A percentile compares a stretch with the other conserved stretches of the same genome.
Conservation (phyloP, 2,888 invertebrate genomes). For the Hecatera dysodea region DNA sequence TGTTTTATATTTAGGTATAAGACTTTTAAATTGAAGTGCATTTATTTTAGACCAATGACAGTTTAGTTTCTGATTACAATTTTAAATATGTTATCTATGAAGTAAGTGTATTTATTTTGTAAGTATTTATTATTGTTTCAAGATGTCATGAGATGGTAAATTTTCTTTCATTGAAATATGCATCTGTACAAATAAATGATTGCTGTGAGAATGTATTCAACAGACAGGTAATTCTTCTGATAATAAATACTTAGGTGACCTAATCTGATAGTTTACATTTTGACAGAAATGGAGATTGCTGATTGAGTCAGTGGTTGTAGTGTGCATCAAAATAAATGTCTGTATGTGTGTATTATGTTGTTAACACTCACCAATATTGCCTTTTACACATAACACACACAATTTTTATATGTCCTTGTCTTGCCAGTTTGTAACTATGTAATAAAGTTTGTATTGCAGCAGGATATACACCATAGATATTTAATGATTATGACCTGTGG, state of each 20-base stretch:
- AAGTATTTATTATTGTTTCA: constrained; percentile 59
- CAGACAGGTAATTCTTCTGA: constrained; percentile 36
- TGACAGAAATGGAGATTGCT: constrained; percentile 35
- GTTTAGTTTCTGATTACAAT: constrained; percentile 72
- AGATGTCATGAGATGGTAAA: constrained; percentile 39
- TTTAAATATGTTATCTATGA: constrained; percentile 64
- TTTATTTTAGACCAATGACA: constrained; percentile 88
- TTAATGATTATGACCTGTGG: constrained; percentile 44
- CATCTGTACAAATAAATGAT: constrained; percentile 50
- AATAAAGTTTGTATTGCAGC: constrained; percentile 44
- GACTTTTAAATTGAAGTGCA: constrained; percentile 85
- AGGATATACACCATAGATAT: constrained; percentile 49
- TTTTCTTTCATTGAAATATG: constrained; percentile 39
- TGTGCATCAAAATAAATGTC: constrained; percentile 40
- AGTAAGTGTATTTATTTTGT: constrained; percentile 60
- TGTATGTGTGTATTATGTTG: constrained; percentile 44
- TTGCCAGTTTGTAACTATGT: constrained; percentile 71
- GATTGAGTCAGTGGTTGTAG: constrained; percentile 41
- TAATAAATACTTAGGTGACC: constrained; percentile 55
- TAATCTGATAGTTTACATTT: constrained; percentile 42
- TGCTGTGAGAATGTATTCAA: constrained; percentile 19
- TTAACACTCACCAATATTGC: constrained; percentile 69
- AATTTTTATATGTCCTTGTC: constrained; percentile 67
- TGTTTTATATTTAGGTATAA: constrained; percentile 85
- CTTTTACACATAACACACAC: constrained; percentile 66